Base-by-base conservation (phyloP, 2,113 vertebrate genomes). In the Penelope pileata region DNA sequence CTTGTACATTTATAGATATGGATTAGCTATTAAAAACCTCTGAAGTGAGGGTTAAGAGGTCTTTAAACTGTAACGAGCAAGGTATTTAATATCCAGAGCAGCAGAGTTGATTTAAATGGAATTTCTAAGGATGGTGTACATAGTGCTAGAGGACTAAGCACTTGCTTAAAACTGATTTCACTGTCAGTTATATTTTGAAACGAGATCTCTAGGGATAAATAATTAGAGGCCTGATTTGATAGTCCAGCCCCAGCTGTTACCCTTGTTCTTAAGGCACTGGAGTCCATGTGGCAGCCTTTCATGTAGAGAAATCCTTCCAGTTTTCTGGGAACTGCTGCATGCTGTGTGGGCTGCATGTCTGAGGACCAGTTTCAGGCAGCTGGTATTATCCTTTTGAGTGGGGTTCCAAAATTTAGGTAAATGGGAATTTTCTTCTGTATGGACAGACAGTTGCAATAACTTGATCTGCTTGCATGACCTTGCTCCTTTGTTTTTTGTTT, bases 401-500 rank as follows among this genome's bases (percentile, higher is more conserved):
- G 16, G 16, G 10, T 14, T 91, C 62, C 48, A n/a, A 45, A 58
- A 58, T 2, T 47, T 73, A 84, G 86, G 73, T 48, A 51, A 84
- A 75, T 24, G 30, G 56, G 45, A 38, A 59, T 81, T 86, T 82
- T 72, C 66, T 53, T 72, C 62, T 58, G 6, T 45, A 18, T 18
- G 24, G 75, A 59, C 72, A 87, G 87, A 70, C 32, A 38, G 47
- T 85, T 91, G 43, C 53, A 78, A 24, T 90, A 95, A 78, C 69
- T 86, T 72, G 40, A 64, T 94, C 30, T 68, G 81, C 68, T 83
- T 96, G 90, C 83, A 67, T 88, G 92, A 75, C 66, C 77, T 93
- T 83, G 80, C 58, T 91, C 45, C 6, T 38, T 91, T 29, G 14
- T 29, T 53, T 54, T 54, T 90, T 45, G 7, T 43, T 90, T 92